These are phyloP conservation scores for Agrotis clavis DNA, from an alignment of 2,888 invertebrate species.

Conservation along the genomic window DNA sequence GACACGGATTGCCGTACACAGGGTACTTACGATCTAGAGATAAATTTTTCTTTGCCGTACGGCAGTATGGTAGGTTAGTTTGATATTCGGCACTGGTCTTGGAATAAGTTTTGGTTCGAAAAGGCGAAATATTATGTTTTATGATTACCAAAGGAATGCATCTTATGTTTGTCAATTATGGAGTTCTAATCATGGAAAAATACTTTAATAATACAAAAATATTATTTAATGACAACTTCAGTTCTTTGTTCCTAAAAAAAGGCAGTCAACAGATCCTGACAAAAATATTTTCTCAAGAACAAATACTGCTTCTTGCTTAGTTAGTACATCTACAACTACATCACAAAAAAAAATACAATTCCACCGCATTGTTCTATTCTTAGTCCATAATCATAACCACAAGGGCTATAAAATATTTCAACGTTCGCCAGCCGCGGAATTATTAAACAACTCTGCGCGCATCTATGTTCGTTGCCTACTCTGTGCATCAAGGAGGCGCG, in stretches of 20 bases:
- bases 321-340: not conserved
- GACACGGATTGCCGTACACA: slow-evolving; percentile 81
- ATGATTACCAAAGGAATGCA: not conserved
- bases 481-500: slow-evolving; percentile 80
- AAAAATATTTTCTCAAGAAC: not conserved
- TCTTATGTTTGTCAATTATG: not conserved
- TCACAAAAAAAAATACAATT: slow-evolving; percentile 13
- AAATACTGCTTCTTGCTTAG: not conserved
- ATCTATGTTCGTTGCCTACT: slow-evolving; percentile 72
- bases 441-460: slow-evolving; percentile 47
- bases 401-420: slow-evolving; percentile 46
- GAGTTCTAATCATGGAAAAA: not conserved
- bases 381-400: slow-evolving; percentile 37
- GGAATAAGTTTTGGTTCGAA: not conserved
- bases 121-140: not conserved
- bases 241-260: not conserved
- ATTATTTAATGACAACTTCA: not conserved
- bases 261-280: not conserved
- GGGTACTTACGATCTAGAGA: slow-evolving; percentile 73
- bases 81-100: not conserved
- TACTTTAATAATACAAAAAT: not conserved
- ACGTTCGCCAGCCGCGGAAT: slow-evolving; percentile 38
- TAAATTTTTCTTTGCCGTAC: slow-evolving; percentile 58
- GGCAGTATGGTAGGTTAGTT: slow-evolving; percentile 56
- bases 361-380: slow-evolving; percentile 39